A percentile compares a stretch with the other conserved stretches of the same genome.
phyloP scores from a whole-genome alignment of 1,140 invertebrate genomes.

The Drosophila pseudoobscura region DNA sequence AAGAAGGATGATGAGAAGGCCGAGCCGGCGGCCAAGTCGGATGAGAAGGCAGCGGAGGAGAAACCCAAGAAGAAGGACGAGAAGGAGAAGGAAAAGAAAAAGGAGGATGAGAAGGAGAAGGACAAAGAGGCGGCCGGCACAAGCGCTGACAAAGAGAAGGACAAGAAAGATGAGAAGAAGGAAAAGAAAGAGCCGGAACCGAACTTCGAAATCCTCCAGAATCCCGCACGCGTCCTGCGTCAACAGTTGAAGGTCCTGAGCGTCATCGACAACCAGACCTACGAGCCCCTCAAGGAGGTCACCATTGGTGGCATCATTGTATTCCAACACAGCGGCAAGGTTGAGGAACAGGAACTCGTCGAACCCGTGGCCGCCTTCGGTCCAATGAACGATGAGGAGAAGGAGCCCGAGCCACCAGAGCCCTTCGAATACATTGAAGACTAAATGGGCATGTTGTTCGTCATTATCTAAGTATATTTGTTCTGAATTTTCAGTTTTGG shows the following conservation, averaged over 20 bases:
- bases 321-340: constrained; percentile 92
- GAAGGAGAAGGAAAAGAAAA: constrained; percentile 80
- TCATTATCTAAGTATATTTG: constrained; percentile 68
- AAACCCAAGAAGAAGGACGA: constrained; percentile 85
- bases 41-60: constrained; percentile 75
- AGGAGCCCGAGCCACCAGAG: constrained; percentile 98
- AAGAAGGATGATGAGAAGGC: constrained; percentile 86
- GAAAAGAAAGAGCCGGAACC: constrained; percentile 94
- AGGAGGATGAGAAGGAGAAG: constrained; percentile 76
- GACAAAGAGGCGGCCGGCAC: constrained; percentile 83
- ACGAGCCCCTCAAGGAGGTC: constrained; percentile 94
- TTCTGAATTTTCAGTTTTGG: constrained; percentile 54
- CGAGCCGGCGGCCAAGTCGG: constrained; percentile 84
- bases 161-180: constrained; percentile 84
- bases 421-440: constrained; percentile 97
- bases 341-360: constrained; percentile 92
- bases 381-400: constrained; percentile 94
- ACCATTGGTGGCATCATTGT: constrained; percentile 98
- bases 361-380: constrained; percentile 97
- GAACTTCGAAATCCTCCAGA: constrained; percentile 95
- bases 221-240: constrained; percentile 96
- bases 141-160: constrained; percentile 82
- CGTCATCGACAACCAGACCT: constrained; percentile 91
- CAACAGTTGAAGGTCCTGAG: constrained; percentile 95
- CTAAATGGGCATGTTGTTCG: constrained; percentile 84